Conservation (phyloP, 2,888 invertebrate genomes). For the Xanthostigma xanthostigma region DNA sequence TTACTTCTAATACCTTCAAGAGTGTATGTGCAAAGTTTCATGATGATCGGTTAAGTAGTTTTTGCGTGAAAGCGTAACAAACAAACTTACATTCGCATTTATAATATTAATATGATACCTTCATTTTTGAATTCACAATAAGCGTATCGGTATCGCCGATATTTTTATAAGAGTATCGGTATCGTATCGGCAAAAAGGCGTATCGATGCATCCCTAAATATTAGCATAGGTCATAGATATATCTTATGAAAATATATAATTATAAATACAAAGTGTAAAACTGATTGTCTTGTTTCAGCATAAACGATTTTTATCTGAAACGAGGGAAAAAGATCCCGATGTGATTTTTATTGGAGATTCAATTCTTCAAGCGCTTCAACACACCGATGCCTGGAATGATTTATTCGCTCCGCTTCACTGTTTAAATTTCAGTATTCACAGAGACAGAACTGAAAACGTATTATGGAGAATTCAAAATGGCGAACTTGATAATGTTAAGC, state of each 20-base stretch:
- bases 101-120: no score
- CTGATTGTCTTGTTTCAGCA: conserved; percentile 44
- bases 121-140: no score
- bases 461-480: conserved; percentile 84
- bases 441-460: conserved; percentile 76
- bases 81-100: no score
- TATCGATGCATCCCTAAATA: no score
- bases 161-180: no score
- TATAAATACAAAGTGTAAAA: conserved; percentile 13
- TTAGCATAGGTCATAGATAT: no score
- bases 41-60: no score
- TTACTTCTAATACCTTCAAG: no score
- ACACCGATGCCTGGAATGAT: conserved; percentile 77
- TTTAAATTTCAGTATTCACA: conserved; percentile 80
- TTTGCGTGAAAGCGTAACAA: no score
- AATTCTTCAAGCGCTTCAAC: conserved; percentile 65
- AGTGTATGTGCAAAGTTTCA: no score
- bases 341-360: conserved; percentile 86
- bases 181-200: no score
- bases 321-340: conserved; percentile 81
- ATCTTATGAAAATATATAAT: conserved; percentile 2
- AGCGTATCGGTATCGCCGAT: no score
- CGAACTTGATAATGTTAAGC: conserved; percentile 74
- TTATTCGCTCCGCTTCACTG: conserved; percentile 85
- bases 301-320: conserved; percentile 68